phyloP scores from a whole-genome alignment of 2,797 vertebrate species.

The Sebastes trivittatus region DNA sequence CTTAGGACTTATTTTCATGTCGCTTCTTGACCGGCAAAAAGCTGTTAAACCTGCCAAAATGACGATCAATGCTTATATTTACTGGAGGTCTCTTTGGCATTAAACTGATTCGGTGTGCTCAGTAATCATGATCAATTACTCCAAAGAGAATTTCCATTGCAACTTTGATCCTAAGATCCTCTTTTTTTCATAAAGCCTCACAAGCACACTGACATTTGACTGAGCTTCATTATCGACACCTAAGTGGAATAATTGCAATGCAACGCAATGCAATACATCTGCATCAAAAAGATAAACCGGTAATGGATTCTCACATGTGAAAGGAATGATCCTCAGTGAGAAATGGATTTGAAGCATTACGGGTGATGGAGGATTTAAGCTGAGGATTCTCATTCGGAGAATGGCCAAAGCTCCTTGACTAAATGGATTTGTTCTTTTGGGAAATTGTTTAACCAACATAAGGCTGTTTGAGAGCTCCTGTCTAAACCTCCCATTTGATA shows the following conservation, averaged over 20 bases:
- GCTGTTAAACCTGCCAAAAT: neutral
- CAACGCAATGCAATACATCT: neutral
- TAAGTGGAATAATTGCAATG: neutral
- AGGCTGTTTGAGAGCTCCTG: slow-evolving; percentile 8
- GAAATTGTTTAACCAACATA: slow-evolving; percentile 16
- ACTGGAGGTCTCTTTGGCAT: neutral
- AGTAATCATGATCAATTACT: neutral
- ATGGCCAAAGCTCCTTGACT: slow-evolving; percentile 39
- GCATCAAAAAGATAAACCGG: neutral
- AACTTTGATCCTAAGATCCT: neutral
- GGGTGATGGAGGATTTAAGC: slow-evolving; percentile 19
- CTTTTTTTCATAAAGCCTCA: neutral
- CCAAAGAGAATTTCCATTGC: neutral
- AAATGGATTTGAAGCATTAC: slow-evolving; percentile 30
- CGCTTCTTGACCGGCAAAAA: neutral
- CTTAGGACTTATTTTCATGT: neutral
- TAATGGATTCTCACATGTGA: slow-evolving; percentile 2
- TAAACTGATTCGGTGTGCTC: neutral
- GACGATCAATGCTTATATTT: neutral
- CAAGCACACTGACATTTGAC: neutral
- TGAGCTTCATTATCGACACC: neutral
- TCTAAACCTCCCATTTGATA: neutral
- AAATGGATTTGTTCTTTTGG: slow-evolving; percentile 51
- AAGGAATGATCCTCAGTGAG: slow-evolving; percentile 1
- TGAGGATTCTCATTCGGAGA: slow-evolving; percentile 29